Evolutionary conservation across 2,797 vertebrate species (phyloP).

Genomic region (Leptodactylus fallax): DNA sequence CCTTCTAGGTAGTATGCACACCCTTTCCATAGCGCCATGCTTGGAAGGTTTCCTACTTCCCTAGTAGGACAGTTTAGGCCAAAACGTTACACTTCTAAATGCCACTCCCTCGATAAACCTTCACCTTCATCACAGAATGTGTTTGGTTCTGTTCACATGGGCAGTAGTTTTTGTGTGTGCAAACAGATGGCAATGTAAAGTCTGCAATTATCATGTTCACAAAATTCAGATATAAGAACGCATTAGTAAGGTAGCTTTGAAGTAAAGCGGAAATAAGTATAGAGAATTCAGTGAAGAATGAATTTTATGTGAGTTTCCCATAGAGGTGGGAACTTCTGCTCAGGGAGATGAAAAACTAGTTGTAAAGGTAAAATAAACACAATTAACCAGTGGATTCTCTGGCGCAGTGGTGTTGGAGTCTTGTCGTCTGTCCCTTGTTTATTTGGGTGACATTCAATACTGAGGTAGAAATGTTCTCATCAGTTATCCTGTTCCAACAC

Average conservation of each 20-base stretch:
- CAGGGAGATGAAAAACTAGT: constrained; percentile 11
- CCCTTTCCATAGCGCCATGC: no score
- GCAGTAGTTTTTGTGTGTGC: no score
- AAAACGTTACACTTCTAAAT: no score
- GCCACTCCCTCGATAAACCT: no score
- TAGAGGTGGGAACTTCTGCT: background rate
- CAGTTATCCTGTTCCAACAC: background rate
- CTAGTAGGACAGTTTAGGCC: no score
- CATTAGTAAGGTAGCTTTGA: background rate
- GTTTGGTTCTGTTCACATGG: no score
- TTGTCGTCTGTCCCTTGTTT: constrained; percentile 49
- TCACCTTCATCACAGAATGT: no score
- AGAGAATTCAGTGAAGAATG: background rate
- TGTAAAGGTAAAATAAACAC: constrained; percentile 44
- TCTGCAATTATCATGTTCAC: background rate
- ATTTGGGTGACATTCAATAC: constrained; percentile 45
- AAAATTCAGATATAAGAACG: background rate
- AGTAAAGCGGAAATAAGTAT: background rate
- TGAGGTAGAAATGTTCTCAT: constrained; percentile 5
- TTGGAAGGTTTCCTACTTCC: no score
- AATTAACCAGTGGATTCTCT: constrained; percentile 8
- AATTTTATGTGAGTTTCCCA: background rate
- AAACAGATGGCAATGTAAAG: no score
- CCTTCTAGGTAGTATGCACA: no score
- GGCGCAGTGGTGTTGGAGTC: constrained; percentile 38